Evolutionary conservation across 1,140 invertebrate species (phyloP), one percentile per base, ranked within the genome.

Genomic region (Macrocentrus cingulum): DNA sequence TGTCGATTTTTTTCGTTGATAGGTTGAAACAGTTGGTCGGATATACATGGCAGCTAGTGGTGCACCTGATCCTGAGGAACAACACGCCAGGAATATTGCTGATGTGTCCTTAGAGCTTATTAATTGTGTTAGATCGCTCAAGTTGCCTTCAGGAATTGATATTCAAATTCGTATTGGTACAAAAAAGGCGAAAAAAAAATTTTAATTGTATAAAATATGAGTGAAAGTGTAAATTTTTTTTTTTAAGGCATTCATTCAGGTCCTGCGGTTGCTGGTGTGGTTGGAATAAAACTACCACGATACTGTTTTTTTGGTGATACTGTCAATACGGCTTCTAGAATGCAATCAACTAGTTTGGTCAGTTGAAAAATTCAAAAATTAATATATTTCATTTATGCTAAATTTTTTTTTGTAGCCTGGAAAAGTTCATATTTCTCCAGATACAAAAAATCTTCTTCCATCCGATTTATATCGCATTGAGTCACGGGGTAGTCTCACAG

Each of bases 231-330:
- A 50, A 53, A 37, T 18, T 37, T 36, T 50, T 42, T 13, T 59
- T 19, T 37, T 42, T 20, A 59, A 87, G 85, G 85, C 29, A 84
- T 89, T 44, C 86, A 89, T 68, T 87, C 83, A 36, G 91, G 91
- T 37, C 86, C 91, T 2, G 89, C 90, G 15, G 89, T 91, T 0
- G 89, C 88, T 3, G 90, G 91, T n/a, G 89, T 94, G 1, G 88
- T 94, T 0, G 89, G 88, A 1, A 76, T 89, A 22, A 89, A 88
- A 70, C 85, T 91, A 66, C 88, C 85, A 0, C 73, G 84, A 57
- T 92, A 91, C 70, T 92, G 90, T 60, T 84, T 92, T 2, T 91
- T 92, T 59, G 94, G 94, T 0, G 94, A 96, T 70, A 94, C 92
- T 1, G 88, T 92, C 6, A 93, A 93, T 66, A 91, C 89, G 0